A percentile compares a stretch with the other conserved stretches of the same genome.
Evolutionary conservation across 2,888 invertebrate species (phyloP).

Genomic region (Gymnoscelis rufifasciata): DNA sequence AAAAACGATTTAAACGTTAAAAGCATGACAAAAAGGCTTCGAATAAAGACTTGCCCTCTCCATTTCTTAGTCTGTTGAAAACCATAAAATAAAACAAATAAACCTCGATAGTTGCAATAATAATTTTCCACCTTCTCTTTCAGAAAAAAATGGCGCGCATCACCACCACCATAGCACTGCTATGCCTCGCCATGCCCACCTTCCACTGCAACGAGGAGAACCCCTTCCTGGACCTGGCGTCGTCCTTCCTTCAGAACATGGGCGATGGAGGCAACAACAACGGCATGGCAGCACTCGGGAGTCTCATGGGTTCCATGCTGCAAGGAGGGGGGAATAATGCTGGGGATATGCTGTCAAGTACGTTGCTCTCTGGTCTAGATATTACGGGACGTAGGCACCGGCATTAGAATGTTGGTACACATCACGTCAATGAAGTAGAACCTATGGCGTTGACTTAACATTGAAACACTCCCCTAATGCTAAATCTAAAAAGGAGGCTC

Average conservation of each 20-base stretch:
- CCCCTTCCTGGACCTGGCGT: slow-evolving; percentile 84
- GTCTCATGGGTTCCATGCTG: slow-evolving; percentile 83
- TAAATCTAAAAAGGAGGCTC: too few species aligned
- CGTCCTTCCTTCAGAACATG: slow-evolving; percentile 83
- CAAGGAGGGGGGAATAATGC: slow-evolving; percentile 72
- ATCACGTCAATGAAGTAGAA: too few species aligned
- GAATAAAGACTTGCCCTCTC: too few species aligned
- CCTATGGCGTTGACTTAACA: too few species aligned
- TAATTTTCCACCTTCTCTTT: slow-evolving; percentile 4
- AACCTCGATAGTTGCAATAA: not conserved
- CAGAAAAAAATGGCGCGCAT: slow-evolving; percentile 47
- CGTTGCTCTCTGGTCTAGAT: too few species aligned
- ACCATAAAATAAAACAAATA: too few species aligned
- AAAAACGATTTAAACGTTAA: too few species aligned
- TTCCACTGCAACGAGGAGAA: slow-evolving; percentile 57
- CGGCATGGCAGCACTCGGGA: slow-evolving; percentile 80
- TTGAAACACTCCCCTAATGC: too few species aligned
- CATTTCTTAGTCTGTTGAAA: too few species aligned
- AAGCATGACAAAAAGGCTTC: too few species aligned
- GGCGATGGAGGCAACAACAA: slow-evolving; percentile 56
- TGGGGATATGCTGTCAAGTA: slow-evolving; percentile 74
- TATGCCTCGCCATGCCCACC: slow-evolving; percentile 52
- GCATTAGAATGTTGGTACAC: too few species aligned
- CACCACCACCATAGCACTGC: slow-evolving; percentile 37
- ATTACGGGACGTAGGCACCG: too few species aligned